Conservation (phyloP, 1,140 invertebrate genomes). For the Drosophila ananassae region DNA sequence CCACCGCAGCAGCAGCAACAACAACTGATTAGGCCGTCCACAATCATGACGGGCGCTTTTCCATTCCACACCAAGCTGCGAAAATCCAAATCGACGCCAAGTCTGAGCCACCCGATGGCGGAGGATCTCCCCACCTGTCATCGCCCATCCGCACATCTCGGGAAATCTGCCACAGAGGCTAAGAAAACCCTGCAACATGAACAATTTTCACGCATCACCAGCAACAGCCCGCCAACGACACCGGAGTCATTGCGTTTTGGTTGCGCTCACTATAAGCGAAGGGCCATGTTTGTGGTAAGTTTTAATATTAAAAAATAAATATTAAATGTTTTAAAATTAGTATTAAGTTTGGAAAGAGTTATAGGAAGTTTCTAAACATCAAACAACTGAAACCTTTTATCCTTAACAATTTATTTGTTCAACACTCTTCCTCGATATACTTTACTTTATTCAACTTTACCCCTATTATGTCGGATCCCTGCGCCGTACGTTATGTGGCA, state of each 20-base stretch:
- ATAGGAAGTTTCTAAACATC: not conserved
- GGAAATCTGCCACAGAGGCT: constrained; percentile 47
- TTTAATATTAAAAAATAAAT: not conserved
- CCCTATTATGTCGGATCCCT: no score
- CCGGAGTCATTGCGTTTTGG: constrained; percentile 84
- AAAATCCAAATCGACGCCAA: constrained; percentile 72
- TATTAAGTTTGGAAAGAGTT: not conserved
- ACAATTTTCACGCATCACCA: constrained; percentile 29
- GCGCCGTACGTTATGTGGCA: no score
- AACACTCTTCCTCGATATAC: no score
- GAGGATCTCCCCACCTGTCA: constrained; percentile 20
- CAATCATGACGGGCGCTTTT: constrained; percentile 29
- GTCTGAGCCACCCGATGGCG: constrained; percentile 45
- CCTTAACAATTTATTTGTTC: no score
- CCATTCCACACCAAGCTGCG: constrained; percentile 40
- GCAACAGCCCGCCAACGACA: constrained; percentile 33
- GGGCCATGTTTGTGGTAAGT: constrained; percentile 92
- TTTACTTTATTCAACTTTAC: no score
- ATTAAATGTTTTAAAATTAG: not conserved
- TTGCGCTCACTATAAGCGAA: constrained; percentile 91
- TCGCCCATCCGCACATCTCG: constrained; percentile 2
- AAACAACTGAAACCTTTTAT: no score
- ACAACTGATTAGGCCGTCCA: constrained; percentile 50
- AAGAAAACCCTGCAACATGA: constrained; percentile 38
- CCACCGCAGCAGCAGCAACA: constrained; percentile 28